These are phyloP conservation scores for Sylvilagus floridanus DNA, from an alignment of 2,797 vertebrate species.

Conservation along the genomic window DNA sequence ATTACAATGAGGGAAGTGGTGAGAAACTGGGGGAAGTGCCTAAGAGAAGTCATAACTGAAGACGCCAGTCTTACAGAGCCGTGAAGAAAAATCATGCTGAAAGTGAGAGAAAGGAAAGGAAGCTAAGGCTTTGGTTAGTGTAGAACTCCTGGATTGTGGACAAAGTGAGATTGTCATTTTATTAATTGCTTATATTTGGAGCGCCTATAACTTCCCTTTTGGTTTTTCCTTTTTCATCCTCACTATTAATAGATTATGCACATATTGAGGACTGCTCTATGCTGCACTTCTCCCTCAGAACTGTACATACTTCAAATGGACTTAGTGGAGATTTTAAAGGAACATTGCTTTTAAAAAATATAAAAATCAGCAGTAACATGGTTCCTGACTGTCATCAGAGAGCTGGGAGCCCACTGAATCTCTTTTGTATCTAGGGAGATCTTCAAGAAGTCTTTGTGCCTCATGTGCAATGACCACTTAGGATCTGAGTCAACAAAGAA, in stretches of 20 bases:
- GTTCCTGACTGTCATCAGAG: neutral
- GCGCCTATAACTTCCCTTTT: conserved; percentile 58
- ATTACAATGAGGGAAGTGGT: conserved; percentile 19
- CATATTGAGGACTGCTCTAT: conserved; percentile 36
- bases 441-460: conserved; percentile 32
- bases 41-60: conserved; percentile 32
- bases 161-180: neutral
- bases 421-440: conserved; percentile 16
- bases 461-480: conserved; percentile 41
- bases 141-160: neutral
- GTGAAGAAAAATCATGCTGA: conserved; percentile 34
- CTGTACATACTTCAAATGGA: conserved; percentile 2
- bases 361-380: neutral
- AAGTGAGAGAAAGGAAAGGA: neutral
- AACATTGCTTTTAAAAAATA: conserved; percentile 28
- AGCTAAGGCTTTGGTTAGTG: conserved; percentile 6
- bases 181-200: neutral
- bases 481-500: conserved; percentile 55
- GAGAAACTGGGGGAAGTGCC: neutral
- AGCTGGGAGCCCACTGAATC: neutral
- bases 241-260: conserved; percentile 49
- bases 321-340: conserved; percentile 28
- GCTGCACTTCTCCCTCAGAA: conserved; percentile 34
- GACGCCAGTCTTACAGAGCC: neutral
- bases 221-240: conserved; percentile 59